Conservation (phyloP, 2,888 invertebrate species). For the Chrysotoxum bicinctum region DNA sequence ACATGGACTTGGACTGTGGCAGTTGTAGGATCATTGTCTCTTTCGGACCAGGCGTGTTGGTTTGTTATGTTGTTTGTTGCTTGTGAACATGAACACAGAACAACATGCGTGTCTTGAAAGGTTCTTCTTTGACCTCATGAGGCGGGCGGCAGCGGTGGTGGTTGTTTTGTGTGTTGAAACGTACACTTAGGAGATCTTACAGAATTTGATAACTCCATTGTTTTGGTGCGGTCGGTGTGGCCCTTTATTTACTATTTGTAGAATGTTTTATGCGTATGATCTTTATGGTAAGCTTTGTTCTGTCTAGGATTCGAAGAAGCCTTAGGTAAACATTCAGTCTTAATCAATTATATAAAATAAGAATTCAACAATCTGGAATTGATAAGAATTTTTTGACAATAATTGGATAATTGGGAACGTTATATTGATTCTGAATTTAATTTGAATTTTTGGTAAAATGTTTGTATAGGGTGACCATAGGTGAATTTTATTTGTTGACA, state of each 20-base stretch:
- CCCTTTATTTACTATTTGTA: not conserved
- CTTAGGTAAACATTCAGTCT: too few relatives aligned
- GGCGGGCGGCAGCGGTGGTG: not conserved
- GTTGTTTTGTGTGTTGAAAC: constrained; percentile 56
- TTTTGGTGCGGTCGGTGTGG: constrained; percentile 34
- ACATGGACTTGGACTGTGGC: constrained; percentile 10
- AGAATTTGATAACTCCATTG: constrained; percentile 73
- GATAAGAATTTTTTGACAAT: too few relatives aligned
- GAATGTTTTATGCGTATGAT: too few relatives aligned
- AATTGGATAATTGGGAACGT: too few relatives aligned
- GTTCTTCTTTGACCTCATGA: constrained; percentile 7
- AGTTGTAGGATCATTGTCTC: constrained; percentile 31
- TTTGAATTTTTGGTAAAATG: too few relatives aligned
- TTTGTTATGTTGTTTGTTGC: constrained; percentile 56
- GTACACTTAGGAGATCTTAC: constrained; percentile 67
- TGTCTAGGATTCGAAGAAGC: too few relatives aligned
- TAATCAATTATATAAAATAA: too few relatives aligned
- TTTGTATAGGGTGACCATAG: too few relatives aligned
- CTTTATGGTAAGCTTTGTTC: too few relatives aligned
- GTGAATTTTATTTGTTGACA: too few relatives aligned
- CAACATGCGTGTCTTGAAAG: constrained; percentile 57
- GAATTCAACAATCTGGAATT: too few relatives aligned
- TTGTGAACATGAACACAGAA: constrained; percentile 45
- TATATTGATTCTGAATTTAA: too few relatives aligned
- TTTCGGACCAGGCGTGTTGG: constrained; percentile 1